Conservation (phyloP, 1,140 invertebrate species). For the Lysiphlebus fabarum region DNA sequence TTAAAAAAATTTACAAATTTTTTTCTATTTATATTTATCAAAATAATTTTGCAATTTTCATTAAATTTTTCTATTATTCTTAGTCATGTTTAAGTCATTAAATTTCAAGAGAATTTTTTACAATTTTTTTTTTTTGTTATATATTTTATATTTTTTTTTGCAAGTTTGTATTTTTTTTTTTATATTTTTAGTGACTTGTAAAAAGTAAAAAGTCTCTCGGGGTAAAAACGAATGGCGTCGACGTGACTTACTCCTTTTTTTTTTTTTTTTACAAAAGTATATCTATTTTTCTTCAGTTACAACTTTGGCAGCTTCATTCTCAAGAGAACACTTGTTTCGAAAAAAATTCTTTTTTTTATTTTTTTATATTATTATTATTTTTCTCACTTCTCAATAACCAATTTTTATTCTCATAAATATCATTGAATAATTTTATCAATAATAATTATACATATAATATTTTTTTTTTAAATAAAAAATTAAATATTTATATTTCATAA, state of each 20-base stretch:
- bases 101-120: too few species aligned
- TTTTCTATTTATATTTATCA: too few species aligned
- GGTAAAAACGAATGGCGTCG: slow-evolving; percentile 26
- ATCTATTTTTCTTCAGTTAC: slow-evolving; percentile 5
- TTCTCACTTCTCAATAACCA: not conserved
- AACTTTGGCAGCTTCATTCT: slow-evolving; percentile 22
- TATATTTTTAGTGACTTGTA: not conserved
- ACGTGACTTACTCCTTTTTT: slow-evolving; percentile 22
- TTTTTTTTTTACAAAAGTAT: slow-evolving; percentile 1
- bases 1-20: too few species aligned
- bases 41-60: too few species aligned
- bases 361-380: not conserved
- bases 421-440: too few species aligned
- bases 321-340: slow-evolving; percentile 1
- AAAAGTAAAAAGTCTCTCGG: slow-evolving; percentile 13
- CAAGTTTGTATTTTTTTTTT: not conserved
- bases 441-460: not conserved
- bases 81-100: too few species aligned
- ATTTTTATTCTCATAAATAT: not conserved
- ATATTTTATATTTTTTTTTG: slow-evolving; percentile 1
- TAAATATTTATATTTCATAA: too few species aligned
- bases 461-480: too few species aligned
- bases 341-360: not conserved
- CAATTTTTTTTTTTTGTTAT: too few species aligned
- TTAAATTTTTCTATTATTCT: too few species aligned